These are phyloP conservation scores for Bovichtus diacanthus DNA, from an alignment of 2,797 vertebrate genomes.

Conservation along the genomic window DNA sequence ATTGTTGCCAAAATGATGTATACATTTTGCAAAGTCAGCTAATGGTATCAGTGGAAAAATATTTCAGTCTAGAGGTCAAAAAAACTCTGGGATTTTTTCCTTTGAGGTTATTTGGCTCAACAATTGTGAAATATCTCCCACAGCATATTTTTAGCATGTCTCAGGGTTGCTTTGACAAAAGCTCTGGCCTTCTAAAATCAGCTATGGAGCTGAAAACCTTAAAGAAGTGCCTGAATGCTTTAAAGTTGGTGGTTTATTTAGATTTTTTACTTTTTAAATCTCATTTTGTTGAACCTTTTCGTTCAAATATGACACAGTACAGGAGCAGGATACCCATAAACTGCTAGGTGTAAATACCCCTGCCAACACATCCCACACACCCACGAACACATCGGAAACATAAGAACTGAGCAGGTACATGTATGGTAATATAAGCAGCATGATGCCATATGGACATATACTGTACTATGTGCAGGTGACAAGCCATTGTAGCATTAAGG, in stretches of 20 bases:
- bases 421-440: neutral
- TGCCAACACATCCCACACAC: neutral
- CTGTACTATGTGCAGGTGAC: neutral
- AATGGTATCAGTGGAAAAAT: conserved; percentile 2
- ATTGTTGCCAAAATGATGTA: neutral
- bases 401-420: neutral
- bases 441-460: too few relatives aligned
- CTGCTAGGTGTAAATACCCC: too few relatives aligned
- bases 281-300: neutral
- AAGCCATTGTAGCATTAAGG: neutral
- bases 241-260: neutral
- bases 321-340: neutral
- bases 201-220: neutral
- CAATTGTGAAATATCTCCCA: conserved; percentile 35
- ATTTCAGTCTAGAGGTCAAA: conserved; percentile 8
- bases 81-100: conserved; percentile 20
- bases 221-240: neutral
- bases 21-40: neutral
- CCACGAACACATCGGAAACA: neutral
- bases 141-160: conserved; percentile 42
- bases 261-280: neutral
- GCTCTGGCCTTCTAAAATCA: conserved; percentile 1
- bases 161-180: conserved; percentile 29
- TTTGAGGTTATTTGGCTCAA: conserved; percentile 27
- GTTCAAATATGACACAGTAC: neutral